These are phyloP conservation scores for Busseola fusca DNA, from an alignment of 2,888 invertebrate species.

Conservation along the genomic window DNA sequence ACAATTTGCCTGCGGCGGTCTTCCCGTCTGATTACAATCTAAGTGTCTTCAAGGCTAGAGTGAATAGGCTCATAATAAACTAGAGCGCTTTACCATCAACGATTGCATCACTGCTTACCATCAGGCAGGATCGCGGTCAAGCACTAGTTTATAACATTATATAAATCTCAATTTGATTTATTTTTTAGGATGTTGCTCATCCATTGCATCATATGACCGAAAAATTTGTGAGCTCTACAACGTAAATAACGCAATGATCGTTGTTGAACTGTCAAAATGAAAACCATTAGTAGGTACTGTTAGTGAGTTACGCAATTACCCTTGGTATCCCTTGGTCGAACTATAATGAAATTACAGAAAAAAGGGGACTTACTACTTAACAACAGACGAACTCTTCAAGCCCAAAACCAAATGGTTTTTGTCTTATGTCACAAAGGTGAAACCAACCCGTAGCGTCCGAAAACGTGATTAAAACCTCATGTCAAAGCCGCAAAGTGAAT, in stretches of 20 bases:
- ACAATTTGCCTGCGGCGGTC: no score
- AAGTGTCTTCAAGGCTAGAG: no score
- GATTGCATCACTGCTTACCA: no score
- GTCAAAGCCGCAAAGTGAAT: slow-evolving; percentile 11
- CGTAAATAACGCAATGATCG: background rate
- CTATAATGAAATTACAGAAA: background rate
- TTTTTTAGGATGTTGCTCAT: background rate
- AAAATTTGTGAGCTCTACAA: background rate
- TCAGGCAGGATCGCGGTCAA: no score
- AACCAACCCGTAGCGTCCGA: background rate
- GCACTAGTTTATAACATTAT: no score
- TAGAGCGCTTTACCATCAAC: no score
- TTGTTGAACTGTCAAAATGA: background rate
- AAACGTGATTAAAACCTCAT: slow-evolving; percentile 36
- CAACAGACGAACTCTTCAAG: background rate
- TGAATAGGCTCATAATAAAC: no score
- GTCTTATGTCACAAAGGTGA: background rate
- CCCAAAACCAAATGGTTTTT: background rate
- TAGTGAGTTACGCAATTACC: background rate
- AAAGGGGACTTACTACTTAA: no score
- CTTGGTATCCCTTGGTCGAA: background rate
- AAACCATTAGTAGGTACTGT: background rate
- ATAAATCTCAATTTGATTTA: background rate
- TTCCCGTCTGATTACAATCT: no score
- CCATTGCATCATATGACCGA: background rate